Base-by-base conservation (phyloP, 2,888 invertebrate species). In the Unio pictorum region DNA sequence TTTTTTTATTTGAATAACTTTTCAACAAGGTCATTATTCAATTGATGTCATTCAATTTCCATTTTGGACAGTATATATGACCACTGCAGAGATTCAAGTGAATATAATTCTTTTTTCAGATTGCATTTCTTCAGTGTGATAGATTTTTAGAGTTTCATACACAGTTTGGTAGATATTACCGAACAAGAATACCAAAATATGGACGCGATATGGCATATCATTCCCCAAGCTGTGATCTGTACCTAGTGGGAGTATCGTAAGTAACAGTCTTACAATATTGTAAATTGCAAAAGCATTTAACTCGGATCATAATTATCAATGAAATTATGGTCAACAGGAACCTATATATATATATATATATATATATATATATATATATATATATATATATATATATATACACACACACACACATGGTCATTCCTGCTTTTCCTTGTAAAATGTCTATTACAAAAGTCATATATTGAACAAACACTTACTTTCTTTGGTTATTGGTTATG, bases 131-230 rank as follows among this genome's bases (percentile, higher is more conserved):
- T 64, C 96, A 97, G 91, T 94, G 93, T 87, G 96, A 97, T 89
- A 93, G 99, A 60, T 96, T 94, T 90, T 92, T 99, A 17, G 99
- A 99, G 91, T 95, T 99, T 87, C 99, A 99, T 91, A 95, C 95
- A 34, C 96, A 95, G 61, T 95, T 95, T 90, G 99, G 99, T 0
- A 92, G 96, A 62, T 97, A 98, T 89, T 95, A 95, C 88, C 92
- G 96, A 71, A 92, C 97, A 30, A 91, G 99, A 82, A 96, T 99
- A 84, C 99, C 99, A 18, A 94, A 96, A 85, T 97, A 96, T 92
- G 99, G 99, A 0, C 93, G 98, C 78, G 99, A 99, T 89, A 93
- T 99, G 91, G 93, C 95, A 79, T 98, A 96, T 87, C 96, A 98
- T 90, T 93, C 93, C 84, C 94, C 95, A 18, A 94, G 95, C 2